Evolutionary conservation across 1,140 invertebrate species (phyloP).

Genomic region (Caenorhabditis tropicalis): DNA sequence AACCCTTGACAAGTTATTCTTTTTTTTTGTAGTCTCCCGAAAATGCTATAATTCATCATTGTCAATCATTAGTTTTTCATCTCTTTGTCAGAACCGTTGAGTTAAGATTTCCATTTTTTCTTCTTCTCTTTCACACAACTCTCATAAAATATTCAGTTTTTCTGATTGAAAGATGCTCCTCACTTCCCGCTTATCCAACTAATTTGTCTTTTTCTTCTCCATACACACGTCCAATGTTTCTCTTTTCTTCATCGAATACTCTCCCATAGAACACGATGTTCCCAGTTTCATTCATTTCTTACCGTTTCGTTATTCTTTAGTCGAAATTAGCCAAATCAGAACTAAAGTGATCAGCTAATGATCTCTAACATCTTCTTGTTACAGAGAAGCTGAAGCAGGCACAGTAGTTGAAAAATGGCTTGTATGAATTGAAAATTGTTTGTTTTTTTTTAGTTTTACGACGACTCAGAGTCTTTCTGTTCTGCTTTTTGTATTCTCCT

Average conservation of each 20-base stretch:
- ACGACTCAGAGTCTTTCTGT: not conserved
- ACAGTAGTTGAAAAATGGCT: conserved; percentile 29
- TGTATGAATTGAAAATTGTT: conserved; percentile 32
- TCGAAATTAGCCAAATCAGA: not conserved
- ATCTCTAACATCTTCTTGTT: not conserved
- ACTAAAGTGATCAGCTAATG: not conserved
- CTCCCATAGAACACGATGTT: not conserved
- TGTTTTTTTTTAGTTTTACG: conserved; percentile 9
- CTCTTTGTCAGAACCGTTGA: not conserved
- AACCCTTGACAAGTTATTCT: not conserved
- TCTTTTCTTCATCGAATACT: not conserved
- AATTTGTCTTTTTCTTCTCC: conserved; percentile 1
- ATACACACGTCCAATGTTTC: not conserved
- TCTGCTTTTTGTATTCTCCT: not conserved
- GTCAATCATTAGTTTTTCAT: not conserved
- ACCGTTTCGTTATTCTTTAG: not conserved
- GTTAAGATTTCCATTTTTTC: not conserved
- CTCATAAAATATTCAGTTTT: conserved; percentile 30
- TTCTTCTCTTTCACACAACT: not conserved
- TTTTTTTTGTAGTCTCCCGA: not conserved
- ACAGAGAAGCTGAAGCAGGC: not conserved
- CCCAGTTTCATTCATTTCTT: not conserved
- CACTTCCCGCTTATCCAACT: conserved; percentile 34
- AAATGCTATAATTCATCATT: conserved; percentile 3
- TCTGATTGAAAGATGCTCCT: conserved; percentile 39